phyloP scores from a whole-genome alignment of 2,113 vertebrate genomes.

The Muntiacus muntjak region DNA sequence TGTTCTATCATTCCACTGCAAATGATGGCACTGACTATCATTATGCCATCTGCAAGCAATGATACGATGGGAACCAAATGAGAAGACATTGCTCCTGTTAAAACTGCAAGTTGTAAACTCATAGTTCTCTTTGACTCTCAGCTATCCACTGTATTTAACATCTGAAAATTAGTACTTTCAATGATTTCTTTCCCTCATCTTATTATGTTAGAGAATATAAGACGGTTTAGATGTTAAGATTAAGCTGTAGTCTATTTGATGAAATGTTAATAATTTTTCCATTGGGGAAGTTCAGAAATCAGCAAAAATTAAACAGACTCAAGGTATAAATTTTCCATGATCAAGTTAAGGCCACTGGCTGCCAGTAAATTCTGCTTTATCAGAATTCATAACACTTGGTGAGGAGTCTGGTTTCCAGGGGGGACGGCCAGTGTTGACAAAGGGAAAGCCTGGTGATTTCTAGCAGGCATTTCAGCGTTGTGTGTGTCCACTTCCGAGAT shows the following conservation, averaged over 20 bases:
- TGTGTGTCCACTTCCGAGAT: rapidly evolving
- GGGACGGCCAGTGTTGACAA: not conserved
- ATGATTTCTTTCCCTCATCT: not conserved
- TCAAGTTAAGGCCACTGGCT: rapidly evolving
- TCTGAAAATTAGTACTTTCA: slow-evolving; percentile 31
- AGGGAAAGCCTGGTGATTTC: not conserved
- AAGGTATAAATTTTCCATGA: not conserved
- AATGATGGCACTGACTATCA: slow-evolving; percentile 59
- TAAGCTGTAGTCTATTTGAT: not conserved
- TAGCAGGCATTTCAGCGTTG: rapidly evolving
- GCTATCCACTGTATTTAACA: not conserved
- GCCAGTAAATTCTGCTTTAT: not conserved
- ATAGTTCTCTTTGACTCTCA: not conserved
- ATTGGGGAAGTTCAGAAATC: not conserved
- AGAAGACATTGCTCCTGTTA: slow-evolving; percentile 40
- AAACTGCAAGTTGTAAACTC: slow-evolving; percentile 31
- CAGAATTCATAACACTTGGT: not conserved
- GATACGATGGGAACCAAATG: slow-evolving; percentile 43
- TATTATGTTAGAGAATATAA: not conserved
- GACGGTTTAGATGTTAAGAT: not conserved
- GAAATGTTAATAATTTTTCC: not conserved
- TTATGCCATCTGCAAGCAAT: slow-evolving; percentile 17
- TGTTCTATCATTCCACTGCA: slow-evolving; percentile 6
- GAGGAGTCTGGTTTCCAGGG: not conserved
- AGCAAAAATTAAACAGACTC: not conserved